phyloP scores from a whole-genome alignment of 2,797 vertebrate species.

The Rhabdomys pumilio region DNA sequence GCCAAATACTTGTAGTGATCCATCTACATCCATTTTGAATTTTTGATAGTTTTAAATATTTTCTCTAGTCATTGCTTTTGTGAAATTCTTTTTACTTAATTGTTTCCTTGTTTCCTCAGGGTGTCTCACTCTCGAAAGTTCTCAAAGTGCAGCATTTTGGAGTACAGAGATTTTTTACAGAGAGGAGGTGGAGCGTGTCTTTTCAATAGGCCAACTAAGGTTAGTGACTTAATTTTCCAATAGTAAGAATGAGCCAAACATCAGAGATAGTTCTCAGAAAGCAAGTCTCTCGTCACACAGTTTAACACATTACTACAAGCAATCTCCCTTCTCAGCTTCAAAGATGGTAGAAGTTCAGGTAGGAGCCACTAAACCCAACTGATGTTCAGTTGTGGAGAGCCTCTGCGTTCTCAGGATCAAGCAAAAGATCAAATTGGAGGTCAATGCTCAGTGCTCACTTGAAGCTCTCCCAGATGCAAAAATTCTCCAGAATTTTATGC shows the following conservation, averaged over 20 bases:
- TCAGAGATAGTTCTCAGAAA: constrained; percentile 32
- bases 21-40: constrained; percentile 12
- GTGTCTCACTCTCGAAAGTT: constrained; percentile 96
- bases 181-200: constrained; percentile 98
- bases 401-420: neutral
- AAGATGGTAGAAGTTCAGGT: neutral
- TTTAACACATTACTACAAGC: constrained; percentile 35
- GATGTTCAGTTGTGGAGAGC: neutral
- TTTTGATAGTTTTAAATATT: constrained; percentile 46
- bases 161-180: constrained; percentile 97
- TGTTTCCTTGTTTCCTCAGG: constrained; percentile 89
- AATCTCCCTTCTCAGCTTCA: neutral
- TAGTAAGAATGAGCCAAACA: neutral
- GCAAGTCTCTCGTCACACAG: neutral
- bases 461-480: neutral
- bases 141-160: constrained; percentile 98
- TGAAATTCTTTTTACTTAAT: constrained; percentile 77
- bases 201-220: constrained; percentile 98
- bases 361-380: too few species aligned
- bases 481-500: neutral
- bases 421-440: neutral
- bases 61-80: constrained; percentile 63
- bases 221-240: constrained; percentile 83
- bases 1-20: constrained; percentile 22
- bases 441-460: neutral